Evolutionary conservation across 2,113 vertebrate species (phyloP), one percentile per base, ranked within the genome.

Genomic region (Neogale vison): DNA sequence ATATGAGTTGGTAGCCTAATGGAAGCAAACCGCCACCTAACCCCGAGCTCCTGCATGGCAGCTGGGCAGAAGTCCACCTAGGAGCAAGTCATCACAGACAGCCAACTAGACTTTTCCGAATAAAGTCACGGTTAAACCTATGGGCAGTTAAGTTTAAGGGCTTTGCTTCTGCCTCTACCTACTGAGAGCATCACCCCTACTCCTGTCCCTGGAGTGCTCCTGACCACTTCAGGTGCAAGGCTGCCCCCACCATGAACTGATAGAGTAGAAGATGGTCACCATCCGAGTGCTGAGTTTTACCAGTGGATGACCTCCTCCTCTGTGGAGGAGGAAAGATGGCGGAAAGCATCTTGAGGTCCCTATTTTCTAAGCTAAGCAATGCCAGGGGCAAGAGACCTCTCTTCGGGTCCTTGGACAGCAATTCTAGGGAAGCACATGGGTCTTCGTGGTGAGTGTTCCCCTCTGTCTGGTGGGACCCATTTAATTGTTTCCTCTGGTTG

Each of bases 181-280:
- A 1, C 26, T 45, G 5, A 67, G 42, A 77, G 23, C 1, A 0
- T 47, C 29, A 1, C 4, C 8, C 26, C 26, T 31, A 6, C 20
- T 91, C 34, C 18, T 47, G 17, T 26, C 4, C 0, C 3, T 50
- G 67, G 45, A 89, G 14, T 26, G 4, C 45, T 89, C 13, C 55
- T 74, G 31, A 65, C 39, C 4, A 63, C 26, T 63, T 81, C 45
- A 8, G 31, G 23, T 36, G 74, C n/a, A 13, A 1, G 7, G 21
- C 15, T 90, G 14, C 14, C 65, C 6, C 14, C 72, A 1, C 42
- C 17, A 18, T 29, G 15, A 47, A 47, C 14, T 45, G 26, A 47
- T 31, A 47, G 26, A 69, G 34, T 69, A 20, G 67, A 69, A 36
- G 34, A 69, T 21, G 4, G 67, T 69, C n/a, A 36, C 3, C 10